These are phyloP conservation scores for Paracentrotus lividus DNA, from an alignment of 53 echinoderm and acorn worm species.

Conservation along the genomic window DNA sequence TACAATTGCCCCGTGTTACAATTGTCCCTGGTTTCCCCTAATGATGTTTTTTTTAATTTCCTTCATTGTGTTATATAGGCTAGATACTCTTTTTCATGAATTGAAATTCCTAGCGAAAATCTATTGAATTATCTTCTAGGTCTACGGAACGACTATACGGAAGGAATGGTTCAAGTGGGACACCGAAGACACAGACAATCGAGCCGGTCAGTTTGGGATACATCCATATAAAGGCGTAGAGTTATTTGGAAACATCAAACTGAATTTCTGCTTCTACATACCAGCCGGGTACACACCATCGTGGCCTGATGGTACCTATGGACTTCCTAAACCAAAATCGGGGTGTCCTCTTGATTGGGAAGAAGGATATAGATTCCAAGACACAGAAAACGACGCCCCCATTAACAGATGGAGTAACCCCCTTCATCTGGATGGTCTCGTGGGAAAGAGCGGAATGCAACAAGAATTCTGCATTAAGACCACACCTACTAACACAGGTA, in stretches of 20 bases:
- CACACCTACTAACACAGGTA: not conserved
- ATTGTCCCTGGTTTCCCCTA: too few species aligned
- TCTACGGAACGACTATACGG: conserved; percentile 68
- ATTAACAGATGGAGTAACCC: not conserved
- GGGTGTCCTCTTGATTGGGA: conserved; percentile 55
- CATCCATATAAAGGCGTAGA: conserved; percentile 61
- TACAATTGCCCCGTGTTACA: too few species aligned
- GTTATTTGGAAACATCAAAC: not conserved
- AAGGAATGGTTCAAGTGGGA: conserved; percentile 78
- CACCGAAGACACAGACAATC: conserved; percentile 68
- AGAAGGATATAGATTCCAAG: conserved; percentile 70
- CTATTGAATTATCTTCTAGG: conserved; percentile 40
- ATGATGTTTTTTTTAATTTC: too few species aligned
- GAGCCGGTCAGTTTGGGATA: not conserved
- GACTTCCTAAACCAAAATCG: conserved; percentile 39
- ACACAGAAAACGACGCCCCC: conserved; percentile 58
- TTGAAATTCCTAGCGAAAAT: too few species aligned
- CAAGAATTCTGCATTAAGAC: conserved; percentile 2
- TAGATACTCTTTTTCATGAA: too few species aligned
- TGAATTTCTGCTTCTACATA: conserved; percentile 66
- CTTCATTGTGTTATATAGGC: too few species aligned
- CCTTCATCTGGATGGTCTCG: not conserved
- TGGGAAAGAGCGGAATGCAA: not conserved
- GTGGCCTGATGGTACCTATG: conserved; percentile 67
- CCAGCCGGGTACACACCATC: not conserved